These are phyloP conservation scores for Hippocampus kuda DNA, from an alignment of 2,797 vertebrate genomes.

Conservation along the genomic window DNA sequence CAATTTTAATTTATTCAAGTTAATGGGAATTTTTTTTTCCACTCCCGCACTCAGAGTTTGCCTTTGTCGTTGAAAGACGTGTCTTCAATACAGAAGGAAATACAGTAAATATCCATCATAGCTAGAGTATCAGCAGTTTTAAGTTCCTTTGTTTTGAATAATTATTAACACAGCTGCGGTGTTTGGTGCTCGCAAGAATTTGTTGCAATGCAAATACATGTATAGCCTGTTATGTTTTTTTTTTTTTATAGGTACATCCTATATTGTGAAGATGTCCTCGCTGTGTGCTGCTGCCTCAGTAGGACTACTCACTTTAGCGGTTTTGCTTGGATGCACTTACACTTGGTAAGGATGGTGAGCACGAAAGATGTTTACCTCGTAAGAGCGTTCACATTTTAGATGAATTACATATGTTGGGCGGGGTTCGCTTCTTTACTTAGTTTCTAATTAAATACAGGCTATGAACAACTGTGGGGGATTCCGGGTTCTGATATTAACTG, in stretches of 20 bases:
- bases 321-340: conserved; percentile 44
- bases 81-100: not conserved
- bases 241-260: conserved; percentile 51
- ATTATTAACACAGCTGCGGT: not conserved
- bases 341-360: conserved; percentile 39
- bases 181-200: not conserved
- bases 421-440: not conserved
- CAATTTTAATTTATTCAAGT: not conserved
- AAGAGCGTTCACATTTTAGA: not conserved
- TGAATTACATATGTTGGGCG: no score
- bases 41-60: no score
- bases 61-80: not conserved
- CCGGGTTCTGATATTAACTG: not conserved
- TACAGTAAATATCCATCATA: not conserved
- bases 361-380: not conserved
- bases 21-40: not conserved
- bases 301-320: conserved; percentile 34
- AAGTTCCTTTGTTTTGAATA: not conserved
- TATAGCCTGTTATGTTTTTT: not conserved
- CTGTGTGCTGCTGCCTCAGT: conserved; percentile 45
- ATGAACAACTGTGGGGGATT: not conserved
- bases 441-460: not conserved
- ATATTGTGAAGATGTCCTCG: conserved; percentile 46
- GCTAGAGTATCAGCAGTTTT: not conserved
- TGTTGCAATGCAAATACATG: not conserved